These are phyloP conservation scores for Diglossa cyanea DNA, from an alignment of 2,797 vertebrate species.

Conservation along the genomic window DNA sequence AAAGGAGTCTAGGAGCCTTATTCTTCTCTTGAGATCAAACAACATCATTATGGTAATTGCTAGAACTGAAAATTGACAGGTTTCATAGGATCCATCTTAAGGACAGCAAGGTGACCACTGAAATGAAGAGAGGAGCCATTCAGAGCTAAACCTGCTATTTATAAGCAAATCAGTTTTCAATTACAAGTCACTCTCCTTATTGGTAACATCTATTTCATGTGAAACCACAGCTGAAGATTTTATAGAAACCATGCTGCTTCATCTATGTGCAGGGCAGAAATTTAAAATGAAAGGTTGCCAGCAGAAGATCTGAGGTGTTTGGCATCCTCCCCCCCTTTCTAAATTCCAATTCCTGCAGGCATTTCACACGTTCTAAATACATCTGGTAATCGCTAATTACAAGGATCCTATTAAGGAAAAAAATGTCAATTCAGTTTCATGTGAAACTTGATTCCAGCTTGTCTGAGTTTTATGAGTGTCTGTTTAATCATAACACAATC, in stretches of 20 bases:
- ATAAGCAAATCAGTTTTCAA: background rate
- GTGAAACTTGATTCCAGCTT: constrained; percentile 46
- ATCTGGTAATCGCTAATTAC: constrained; percentile 63
- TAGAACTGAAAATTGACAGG: background rate
- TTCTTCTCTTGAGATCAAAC: background rate
- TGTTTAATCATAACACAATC: constrained; percentile 50
- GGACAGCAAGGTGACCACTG: background rate
- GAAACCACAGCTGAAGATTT: constrained; percentile 18
- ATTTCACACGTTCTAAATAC: constrained; percentile 50
- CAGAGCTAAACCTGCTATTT: background rate
- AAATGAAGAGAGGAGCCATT: background rate
- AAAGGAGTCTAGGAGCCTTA: background rate
- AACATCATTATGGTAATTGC: background rate
- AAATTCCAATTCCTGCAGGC: constrained; percentile 25
- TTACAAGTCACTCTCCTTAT: background rate
- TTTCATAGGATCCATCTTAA: background rate
- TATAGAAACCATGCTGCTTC: background rate
- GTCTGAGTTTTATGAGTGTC: constrained; percentile 50
- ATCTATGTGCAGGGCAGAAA: background rate
- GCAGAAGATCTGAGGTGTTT: constrained; percentile 22
- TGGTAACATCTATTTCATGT: background rate
- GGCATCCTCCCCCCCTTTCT: background rate
- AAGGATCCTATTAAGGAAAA: constrained; percentile 18
- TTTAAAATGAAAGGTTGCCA: background rate
- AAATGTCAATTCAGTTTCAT: background rate